Conservation (phyloP, 2,888 invertebrate species). For the Axea sp. region DNA sequence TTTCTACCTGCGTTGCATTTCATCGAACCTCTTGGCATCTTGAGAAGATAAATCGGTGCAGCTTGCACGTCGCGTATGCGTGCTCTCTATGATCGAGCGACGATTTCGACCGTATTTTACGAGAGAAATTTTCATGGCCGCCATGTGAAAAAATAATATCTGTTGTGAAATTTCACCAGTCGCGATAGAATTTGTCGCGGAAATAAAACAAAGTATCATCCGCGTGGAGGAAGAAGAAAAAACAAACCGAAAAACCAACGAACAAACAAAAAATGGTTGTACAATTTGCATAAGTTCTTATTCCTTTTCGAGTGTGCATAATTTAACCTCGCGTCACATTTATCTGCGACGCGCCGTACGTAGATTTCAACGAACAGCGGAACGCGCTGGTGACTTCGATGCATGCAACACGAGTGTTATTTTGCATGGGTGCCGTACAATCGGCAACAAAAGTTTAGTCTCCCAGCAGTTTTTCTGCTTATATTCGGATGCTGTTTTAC, state of each 20-base stretch:
- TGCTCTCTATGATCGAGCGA: constrained; percentile 47
- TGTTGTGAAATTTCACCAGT: constrained; percentile 17
- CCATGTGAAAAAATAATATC: constrained; percentile 31
- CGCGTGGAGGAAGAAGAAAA: neutral
- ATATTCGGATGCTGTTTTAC: no score
- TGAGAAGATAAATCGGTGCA: constrained; percentile 41
- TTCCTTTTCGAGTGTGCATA: constrained; percentile 42
- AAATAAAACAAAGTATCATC: constrained; percentile 6
- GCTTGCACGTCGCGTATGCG: constrained; percentile 41
- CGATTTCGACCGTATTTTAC: constrained; percentile 41
- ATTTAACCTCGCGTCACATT: constrained; percentile 53
- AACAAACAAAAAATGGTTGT: constrained; percentile 20
- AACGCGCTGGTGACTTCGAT: constrained; percentile 49
- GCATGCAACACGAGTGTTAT: constrained; percentile 54
- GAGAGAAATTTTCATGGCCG: constrained; percentile 56
- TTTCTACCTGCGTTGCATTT: constrained; percentile 51
- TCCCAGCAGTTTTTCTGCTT: no score
- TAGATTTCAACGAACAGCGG: constrained; percentile 54
- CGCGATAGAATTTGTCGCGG: neutral
- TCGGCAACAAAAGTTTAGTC: constrained; percentile 35
- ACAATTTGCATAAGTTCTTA: constrained; percentile 53
- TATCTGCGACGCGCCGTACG: constrained; percentile 52
- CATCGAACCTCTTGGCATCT: constrained; percentile 21
- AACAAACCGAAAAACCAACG: no score
- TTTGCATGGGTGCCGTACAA: constrained; percentile 40